Evolutionary conservation across 2,797 vertebrate genomes (phyloP).

Genomic region (Naso thynnoides): DNA sequence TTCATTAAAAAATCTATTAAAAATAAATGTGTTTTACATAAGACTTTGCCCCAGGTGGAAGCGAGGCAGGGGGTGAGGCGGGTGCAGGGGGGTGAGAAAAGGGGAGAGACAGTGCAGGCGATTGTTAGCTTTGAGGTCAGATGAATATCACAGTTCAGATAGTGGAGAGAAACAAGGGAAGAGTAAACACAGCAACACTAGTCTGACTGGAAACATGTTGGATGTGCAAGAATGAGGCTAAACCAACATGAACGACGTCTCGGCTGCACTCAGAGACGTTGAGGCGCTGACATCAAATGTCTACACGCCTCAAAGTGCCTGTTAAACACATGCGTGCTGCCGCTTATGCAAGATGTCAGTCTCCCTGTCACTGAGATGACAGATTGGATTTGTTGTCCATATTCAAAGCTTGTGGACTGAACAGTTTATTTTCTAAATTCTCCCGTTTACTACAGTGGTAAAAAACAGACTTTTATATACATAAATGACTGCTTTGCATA

Average conservation of each 20-base stretch:
- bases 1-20: slow-evolving; percentile 99
- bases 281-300: slow-evolving; percentile 33
- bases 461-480: not conserved
- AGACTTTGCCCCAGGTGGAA: slow-evolving; percentile 98
- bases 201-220: slow-evolving; percentile 43
- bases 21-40: slow-evolving; percentile 99
- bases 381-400: not conserved
- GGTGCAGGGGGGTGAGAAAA: slow-evolving; percentile 44
- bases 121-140: slow-evolving; percentile 95
- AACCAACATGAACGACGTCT: slow-evolving; percentile 45
- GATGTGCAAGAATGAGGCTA: slow-evolving; percentile 63
- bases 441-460: too few species aligned
- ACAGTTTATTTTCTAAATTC: too few species aligned
- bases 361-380: slow-evolving; percentile 15
- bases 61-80: slow-evolving; percentile 60
- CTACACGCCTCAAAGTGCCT: slow-evolving; percentile 24
- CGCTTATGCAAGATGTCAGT: slow-evolving; percentile 16
- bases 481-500: not conserved
- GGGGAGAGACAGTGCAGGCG: slow-evolving; percentile 84
- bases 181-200: slow-evolving; percentile 70
- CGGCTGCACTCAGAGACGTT: slow-evolving; percentile 5
- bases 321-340: slow-evolving; percentile 35
- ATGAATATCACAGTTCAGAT: slow-evolving; percentile 92
- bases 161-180: slow-evolving; percentile 79
- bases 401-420: too few species aligned